Conservation (phyloP, 2,888 invertebrate genomes). For the Callosobruchus maculatus region DNA sequence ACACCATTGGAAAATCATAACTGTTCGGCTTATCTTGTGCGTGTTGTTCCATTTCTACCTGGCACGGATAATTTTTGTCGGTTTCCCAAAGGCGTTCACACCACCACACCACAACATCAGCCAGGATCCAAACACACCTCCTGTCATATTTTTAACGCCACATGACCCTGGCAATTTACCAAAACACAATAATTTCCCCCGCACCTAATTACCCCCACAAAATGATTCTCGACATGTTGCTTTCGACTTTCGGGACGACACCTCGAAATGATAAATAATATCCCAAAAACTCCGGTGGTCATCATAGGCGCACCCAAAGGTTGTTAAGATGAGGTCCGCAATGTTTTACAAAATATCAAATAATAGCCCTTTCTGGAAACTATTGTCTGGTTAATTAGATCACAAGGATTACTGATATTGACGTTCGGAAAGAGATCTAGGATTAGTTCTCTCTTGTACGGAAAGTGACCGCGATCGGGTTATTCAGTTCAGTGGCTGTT, state of each 20-base stretch:
- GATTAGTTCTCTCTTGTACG: too few species aligned
- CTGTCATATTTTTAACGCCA: background rate
- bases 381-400: too few species aligned
- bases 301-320: background rate
- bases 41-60: background rate
- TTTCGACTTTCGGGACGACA: background rate
- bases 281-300: background rate
- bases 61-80: background rate
- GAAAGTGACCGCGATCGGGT: too few species aligned
- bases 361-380: too few species aligned
- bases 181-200: background rate
- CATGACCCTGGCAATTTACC: background rate
- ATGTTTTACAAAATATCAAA: too few species aligned
- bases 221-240: background rate
- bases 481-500: too few species aligned
- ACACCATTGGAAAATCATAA: too few species aligned
- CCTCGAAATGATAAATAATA: background rate
- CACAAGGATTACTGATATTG: too few species aligned
- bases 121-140: background rate
- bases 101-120: too few species aligned
- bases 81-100: background rate
- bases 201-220: background rate
- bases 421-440: too few species aligned
- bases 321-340: too few species aligned
- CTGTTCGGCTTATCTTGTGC: background rate